Evolutionary conservation across 2,888 invertebrate genomes (phyloP).

Genomic region (Aleiodes leptofemur): DNA sequence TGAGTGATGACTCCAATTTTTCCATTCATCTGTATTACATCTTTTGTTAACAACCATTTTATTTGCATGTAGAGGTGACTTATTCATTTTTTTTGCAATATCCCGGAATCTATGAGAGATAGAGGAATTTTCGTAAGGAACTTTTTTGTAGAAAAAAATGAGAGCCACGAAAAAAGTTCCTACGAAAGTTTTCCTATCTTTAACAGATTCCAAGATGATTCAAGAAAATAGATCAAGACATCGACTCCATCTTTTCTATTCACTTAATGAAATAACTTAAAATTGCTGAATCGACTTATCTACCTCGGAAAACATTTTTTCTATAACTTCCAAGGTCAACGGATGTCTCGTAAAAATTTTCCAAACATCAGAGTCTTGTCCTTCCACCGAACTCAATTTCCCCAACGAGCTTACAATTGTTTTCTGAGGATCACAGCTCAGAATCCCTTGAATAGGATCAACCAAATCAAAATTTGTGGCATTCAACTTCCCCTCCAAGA

Average conservation of each 20-base stretch:
- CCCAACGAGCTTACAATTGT: conserved; percentile 76
- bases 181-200: too few relatives aligned
- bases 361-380: conserved; percentile 74
- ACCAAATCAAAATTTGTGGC: conserved; percentile 73
- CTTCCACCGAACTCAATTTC: conserved; percentile 70
- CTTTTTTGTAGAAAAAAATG: too few relatives aligned
- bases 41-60: background rate
- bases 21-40: conserved; percentile 60
- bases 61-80: background rate
- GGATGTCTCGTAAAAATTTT: conserved; percentile 78
- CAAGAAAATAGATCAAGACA: too few relatives aligned
- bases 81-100: too few relatives aligned
- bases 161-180: too few relatives aligned
- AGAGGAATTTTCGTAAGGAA: too few relatives aligned
- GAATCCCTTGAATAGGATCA: conserved; percentile 71
- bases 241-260: too few relatives aligned
- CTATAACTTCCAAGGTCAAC: conserved; percentile 74
- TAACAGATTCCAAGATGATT: too few relatives aligned
- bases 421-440: conserved; percentile 74
- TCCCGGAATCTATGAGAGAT: too few relatives aligned
- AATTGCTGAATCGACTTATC: conserved; percentile 26
- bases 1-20: conserved; percentile 63
- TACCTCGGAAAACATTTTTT: conserved; percentile 75
- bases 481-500: conserved; percentile 77
- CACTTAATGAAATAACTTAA: background rate